phyloP scores from a whole-genome alignment of 2,888 invertebrate species.

The Meghimatium bilineatum region DNA sequence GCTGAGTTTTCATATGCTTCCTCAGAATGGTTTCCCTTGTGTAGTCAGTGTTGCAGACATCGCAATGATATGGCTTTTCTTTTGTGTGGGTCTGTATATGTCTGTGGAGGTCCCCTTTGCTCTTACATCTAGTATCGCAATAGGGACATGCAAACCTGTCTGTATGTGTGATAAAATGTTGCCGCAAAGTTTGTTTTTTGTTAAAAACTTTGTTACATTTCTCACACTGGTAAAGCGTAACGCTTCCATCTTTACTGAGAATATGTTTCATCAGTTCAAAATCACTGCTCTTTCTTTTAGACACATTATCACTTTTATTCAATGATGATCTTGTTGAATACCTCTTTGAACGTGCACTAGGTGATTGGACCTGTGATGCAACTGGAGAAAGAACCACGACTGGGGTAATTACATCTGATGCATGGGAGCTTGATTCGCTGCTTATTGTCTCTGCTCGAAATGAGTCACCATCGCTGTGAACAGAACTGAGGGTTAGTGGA shows the following conservation, averaged over 20 bases:
- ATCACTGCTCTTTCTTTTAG: constrained; percentile 24
- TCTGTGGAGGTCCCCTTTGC: constrained; percentile 46
- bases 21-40: constrained; percentile 40
- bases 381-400: constrained; percentile 34
- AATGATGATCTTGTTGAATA: constrained; percentile 21
- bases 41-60: constrained; percentile 45
- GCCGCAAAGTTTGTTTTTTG: constrained; percentile 47
- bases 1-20: constrained; percentile 41
- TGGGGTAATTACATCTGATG: constrained; percentile 25
- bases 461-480: constrained; percentile 8
- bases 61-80: constrained; percentile 49
- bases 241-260: constrained; percentile 39
- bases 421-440: constrained; percentile 15
- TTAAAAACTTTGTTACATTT: constrained; percentile 45
- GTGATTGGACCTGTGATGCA: not conserved
- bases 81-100: constrained; percentile 50
- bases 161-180: constrained; percentile 49
- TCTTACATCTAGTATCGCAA: constrained; percentile 47
- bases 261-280: constrained; percentile 33
- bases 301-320: constrained; percentile 10
- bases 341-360: not conserved
- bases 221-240: constrained; percentile 44
- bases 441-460: constrained; percentile 1
- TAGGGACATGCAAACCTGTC: constrained; percentile 48
- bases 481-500: constrained; percentile 16